These are phyloP conservation scores for Enteromius anoplus DNA, from an alignment of 2,797 vertebrate genomes.

Conservation along the genomic window DNA sequence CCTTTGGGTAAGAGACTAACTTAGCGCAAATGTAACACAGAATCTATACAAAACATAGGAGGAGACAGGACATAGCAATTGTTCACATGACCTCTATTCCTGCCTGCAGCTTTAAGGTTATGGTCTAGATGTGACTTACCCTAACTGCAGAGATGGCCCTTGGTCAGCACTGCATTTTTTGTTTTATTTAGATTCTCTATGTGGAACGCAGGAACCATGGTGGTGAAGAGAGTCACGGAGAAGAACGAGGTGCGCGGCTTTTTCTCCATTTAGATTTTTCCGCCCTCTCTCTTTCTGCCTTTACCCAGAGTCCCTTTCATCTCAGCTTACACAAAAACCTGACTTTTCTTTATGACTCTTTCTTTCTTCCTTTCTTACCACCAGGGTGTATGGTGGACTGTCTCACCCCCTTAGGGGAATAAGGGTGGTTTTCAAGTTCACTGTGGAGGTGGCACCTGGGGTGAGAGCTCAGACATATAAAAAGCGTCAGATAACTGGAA, in stretches of 20 bases:
- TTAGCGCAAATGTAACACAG: neutral
- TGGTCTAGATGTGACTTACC: constrained; percentile 40
- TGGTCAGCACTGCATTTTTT: constrained; percentile 39
- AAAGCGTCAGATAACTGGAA: constrained; percentile 15
- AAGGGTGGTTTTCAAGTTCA: constrained; percentile 52
- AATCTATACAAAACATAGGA: neutral
- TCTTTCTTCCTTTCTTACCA: constrained; percentile 48
- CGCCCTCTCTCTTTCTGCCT: constrained; percentile 37
- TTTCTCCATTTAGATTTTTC: constrained; percentile 59
- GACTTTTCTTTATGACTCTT: constrained; percentile 47
- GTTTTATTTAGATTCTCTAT: constrained; percentile 27
- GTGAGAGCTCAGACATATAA: constrained; percentile 1
- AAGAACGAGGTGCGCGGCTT: constrained; percentile 41
- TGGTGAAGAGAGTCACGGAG: constrained; percentile 29
- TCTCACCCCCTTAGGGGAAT: constrained; percentile 52
- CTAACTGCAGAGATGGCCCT: constrained; percentile 42
- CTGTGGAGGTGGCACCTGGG: constrained; percentile 21
- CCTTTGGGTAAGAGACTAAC: constrained; percentile 8
- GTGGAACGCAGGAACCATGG: constrained; percentile 45
- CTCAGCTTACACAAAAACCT: constrained; percentile 55
- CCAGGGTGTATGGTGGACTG: constrained; percentile 52
- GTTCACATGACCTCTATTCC: constrained; percentile 10
- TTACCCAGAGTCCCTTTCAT: constrained; percentile 61
- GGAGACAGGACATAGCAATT: neutral
- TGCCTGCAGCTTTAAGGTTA: constrained; percentile 8